phyloP scores from a whole-genome alignment of 2,888 invertebrate species.

The Acrobasis consociella region DNA sequence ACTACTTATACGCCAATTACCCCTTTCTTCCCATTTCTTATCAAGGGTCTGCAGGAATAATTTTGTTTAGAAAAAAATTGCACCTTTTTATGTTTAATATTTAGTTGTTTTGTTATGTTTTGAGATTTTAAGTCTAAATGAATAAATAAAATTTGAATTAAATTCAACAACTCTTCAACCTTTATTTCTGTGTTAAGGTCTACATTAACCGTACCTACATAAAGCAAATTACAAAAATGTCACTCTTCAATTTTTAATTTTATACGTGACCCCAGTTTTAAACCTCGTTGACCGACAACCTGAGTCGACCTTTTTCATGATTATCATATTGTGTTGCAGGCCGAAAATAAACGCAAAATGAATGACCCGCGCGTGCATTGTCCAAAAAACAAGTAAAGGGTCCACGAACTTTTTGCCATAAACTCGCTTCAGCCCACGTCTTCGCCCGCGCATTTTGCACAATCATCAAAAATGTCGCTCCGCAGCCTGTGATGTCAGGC shows the following conservation, averaged over 20 bases:
- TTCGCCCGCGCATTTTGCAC: conserved; percentile 37
- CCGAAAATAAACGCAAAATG: conserved; percentile 23
- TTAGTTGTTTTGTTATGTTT: no score
- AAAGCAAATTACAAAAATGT: no score
- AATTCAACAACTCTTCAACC: no score
- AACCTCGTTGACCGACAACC: conserved; percentile 12
- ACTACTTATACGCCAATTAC: no score
- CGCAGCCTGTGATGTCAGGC: conserved; percentile 28
- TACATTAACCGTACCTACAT: no score
- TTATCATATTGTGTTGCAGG: conserved; percentile 9
- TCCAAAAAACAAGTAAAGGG: conserved; percentile 21
- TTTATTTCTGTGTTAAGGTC: no score
- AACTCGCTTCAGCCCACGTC: conserved; percentile 32
- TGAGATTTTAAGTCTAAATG: no score
- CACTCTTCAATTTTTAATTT: background rate
- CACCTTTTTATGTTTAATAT: no score
- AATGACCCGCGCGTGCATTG: conserved; percentile 18
- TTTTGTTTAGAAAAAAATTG: no score
- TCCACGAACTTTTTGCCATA: conserved; percentile 30
- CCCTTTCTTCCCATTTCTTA: no score
- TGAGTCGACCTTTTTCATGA: conserved; percentile 15
- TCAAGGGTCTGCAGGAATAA: no score
- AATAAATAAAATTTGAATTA: no score
- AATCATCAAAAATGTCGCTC: conserved; percentile 37
- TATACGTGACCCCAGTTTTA: background rate